Base-by-base conservation (phyloP, 2,113 vertebrate species). In the Alethe diademata region DNA sequence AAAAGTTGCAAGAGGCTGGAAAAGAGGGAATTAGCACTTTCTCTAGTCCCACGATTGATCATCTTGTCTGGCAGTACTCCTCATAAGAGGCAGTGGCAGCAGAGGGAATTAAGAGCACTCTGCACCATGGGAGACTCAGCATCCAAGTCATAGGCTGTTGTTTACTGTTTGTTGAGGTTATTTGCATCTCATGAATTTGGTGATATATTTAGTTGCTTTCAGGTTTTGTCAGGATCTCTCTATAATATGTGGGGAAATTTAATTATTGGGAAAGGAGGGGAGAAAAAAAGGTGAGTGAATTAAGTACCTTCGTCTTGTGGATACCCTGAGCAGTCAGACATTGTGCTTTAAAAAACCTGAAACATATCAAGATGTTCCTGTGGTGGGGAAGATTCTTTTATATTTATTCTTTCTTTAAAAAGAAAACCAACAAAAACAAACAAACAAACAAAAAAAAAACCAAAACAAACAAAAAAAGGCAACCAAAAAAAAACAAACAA, bases 161-260 rank as follows among this genome's bases (percentile, higher is more conserved):
- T 94, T 93, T 80, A 57, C n/a, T 74, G 38, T 51, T 83, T 71
- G 16, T 66, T 67, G 67, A 80, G 33, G 24, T 56, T 56, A 88
- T 92, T 96, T 94, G 60, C 40, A 95, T 79, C 33, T 93, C 56
- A 86, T 89, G 14, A 90, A 91, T 86, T 57, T 64, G 67, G 43
- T 57, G 40, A 73, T 84, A 78, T 71, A 73, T 86, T 56, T 61
- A 89, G 57, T n/a, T 92, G 61, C 60, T 93, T 81, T 81, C 36
- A 43, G 28, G 31, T 67, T 85, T 80, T 96, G 72, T 89, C 73
- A 78, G 61, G 36, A 74, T 94, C 36, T 64, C 35, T 73, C 48
- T 80, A 26, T 76, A 43, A 78, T 80, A 45, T 60, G 28, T 58
- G 29, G 45, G 13, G 42, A 14, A 57, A 72, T 72, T 62, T 73